Conservation (phyloP, 2,113 vertebrate genomes). For the cattle (Bos taurus) region DNA sequence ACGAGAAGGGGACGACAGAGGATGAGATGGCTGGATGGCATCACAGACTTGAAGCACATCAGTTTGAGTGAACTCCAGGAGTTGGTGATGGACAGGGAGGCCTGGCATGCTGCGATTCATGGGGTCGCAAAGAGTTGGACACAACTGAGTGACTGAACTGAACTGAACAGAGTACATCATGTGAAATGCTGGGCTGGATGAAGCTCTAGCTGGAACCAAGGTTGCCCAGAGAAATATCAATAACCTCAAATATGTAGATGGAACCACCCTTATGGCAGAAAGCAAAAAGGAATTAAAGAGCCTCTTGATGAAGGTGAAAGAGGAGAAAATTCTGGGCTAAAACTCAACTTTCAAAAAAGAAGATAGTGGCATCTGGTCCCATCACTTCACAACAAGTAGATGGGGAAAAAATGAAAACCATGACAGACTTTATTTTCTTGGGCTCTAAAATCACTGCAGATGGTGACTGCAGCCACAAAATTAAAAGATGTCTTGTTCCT, state of each 20-base stretch:
- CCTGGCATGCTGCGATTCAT: no score
- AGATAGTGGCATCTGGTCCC: not conserved
- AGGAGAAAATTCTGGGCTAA: not conserved
- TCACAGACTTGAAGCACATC: no score
- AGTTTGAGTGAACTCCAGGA: no score
- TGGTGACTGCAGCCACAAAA: no score
- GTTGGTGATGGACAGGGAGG: no score
- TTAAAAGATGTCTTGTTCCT: not conserved
- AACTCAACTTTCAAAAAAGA: not conserved
- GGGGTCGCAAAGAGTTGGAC: no score
- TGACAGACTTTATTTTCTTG: no score
- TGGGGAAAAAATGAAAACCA: not conserved
- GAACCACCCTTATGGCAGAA: not conserved
- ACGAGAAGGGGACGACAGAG: no score
- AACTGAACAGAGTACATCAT: not conserved
- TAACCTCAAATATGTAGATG: not conserved
- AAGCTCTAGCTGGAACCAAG: not conserved
- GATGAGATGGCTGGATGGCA: no score
- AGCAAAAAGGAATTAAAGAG: not conserved
- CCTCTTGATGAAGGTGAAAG: not conserved
- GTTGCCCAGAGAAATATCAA: not conserved
- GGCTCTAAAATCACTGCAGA: no score
- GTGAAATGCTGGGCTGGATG: not conserved
- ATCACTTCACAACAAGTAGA: not conserved
- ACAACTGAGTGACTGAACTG: no score